Base-by-base conservation (phyloP, 2,797 vertebrate species). In the Hydrocynus forskahlii region DNA sequence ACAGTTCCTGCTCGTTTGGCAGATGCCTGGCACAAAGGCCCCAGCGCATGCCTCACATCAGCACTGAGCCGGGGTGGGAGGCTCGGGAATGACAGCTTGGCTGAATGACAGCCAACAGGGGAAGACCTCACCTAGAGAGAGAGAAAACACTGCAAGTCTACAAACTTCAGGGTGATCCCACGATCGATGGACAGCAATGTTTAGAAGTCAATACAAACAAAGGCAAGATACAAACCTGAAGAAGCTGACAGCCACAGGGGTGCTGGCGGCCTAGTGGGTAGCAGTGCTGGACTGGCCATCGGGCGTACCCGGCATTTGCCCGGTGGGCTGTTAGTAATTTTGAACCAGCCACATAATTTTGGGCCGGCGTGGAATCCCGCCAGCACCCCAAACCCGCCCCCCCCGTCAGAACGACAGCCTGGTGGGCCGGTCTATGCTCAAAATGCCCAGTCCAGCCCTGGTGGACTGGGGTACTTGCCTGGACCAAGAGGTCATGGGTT, bases 81-180 rank as follows among this genome's bases (percentile, higher is more conserved):
- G 86, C 85, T 88, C 87, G 50, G 78, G 82, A 83, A 86, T 93
- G 93, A 94, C 92, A 93, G 93, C 91, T 89, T 83, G 66, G 88
- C 83, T 92, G 90, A 92, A 92, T 81, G 67, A 0, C 78, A 88
- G 91, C 93, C 93, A 93, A 78, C 76, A 80, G 70, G 68, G 78
- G 68, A 85, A 64, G 17, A 68, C 69, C 78, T 57, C 35, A 35
- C 69, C 59, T n/a, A 38, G 29, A 78, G 71, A 79, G 62, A 77
- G n/a, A 63, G 55, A 48, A 78, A 52, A 75, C 40, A 78, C 25
- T 10, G 68, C 21, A 6, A 74, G 72, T 59, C 72, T 45, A 60
- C 23, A 74, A 23, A 60, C 72, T 74, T 74, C 10, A 74, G 38
- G 35, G 55, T 59, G 54, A 60, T 60, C 55, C 25, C 23, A 19